Percentiles rank a stretch among this genome's conserved stretches.
phyloP scores from a whole-genome alignment of 2,113 vertebrate genomes.

The Passer domesticus region DNA sequence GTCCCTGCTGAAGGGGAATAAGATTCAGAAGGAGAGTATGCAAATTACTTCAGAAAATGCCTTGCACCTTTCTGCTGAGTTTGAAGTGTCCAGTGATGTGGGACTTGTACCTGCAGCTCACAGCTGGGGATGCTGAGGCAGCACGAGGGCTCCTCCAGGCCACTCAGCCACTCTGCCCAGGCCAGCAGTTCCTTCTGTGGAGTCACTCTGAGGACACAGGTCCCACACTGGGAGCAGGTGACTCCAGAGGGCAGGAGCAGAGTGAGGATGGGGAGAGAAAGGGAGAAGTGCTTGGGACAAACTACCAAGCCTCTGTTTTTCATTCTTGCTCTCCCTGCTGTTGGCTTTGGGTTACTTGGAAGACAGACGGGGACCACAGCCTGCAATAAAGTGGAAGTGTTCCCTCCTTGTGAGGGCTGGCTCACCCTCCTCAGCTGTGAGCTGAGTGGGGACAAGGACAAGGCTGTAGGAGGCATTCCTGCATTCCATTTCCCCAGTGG shows the following conservation, averaged over 20 bases:
- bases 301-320: neutral
- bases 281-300: neutral
- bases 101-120: fast-evolving
- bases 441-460: too few relatives aligned
- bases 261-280: neutral
- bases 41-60: neutral
- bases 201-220: neutral
- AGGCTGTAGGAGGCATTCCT: neutral
- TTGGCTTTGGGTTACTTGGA: neutral
- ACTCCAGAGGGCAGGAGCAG: neutral
- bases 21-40: neutral
- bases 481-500: neutral
- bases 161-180: neutral
- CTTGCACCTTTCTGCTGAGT: neutral
- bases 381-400: neutral
- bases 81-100: neutral
- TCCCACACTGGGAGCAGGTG: neutral
- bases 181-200: neutral
- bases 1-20: neutral
- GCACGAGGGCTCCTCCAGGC: fast-evolving
- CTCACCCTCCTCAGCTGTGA: neutral
- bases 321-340: neutral
- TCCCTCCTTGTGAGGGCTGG: neutral
- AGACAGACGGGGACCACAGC: neutral
- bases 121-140: neutral